Conservation (phyloP, 2,888 invertebrate genomes). For the Pseudeuparius sepicola region DNA sequence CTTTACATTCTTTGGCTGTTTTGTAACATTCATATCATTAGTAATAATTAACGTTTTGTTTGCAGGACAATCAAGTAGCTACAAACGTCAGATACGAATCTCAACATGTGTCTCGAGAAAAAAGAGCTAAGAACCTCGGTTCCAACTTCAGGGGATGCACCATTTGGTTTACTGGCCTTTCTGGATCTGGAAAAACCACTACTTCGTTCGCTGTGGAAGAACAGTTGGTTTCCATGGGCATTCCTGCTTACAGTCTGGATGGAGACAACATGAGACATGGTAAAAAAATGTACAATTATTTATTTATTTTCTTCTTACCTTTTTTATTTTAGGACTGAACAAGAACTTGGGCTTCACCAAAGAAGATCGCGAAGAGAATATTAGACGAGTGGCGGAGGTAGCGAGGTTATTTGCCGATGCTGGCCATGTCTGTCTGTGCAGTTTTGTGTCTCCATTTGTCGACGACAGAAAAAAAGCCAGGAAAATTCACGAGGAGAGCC, state of each 20-base stretch:
- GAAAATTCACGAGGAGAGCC: constrained; percentile 73
- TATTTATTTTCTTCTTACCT: not conserved
- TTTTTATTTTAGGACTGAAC: constrained; percentile 61
- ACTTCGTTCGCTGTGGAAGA: constrained; percentile 93
- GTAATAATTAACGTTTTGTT: constrained; percentile 33
- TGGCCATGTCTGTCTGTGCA: constrained; percentile 87
- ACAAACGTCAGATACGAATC: constrained; percentile 88
- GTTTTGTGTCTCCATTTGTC: constrained; percentile 91
- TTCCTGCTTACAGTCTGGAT: constrained; percentile 90
- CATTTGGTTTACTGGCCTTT: constrained; percentile 84
- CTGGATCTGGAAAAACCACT: constrained; percentile 94
- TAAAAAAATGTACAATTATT: constrained; percentile 6
- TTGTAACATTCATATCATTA: too few relatives aligned
- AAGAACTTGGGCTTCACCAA: constrained; percentile 88
- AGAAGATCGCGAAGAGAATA: constrained; percentile 91
- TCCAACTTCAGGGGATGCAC: constrained; percentile 82
- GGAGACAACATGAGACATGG: constrained; percentile 88
- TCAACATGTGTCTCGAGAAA: constrained; percentile 84
- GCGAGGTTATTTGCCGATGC: constrained; percentile 97
- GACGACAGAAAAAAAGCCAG: constrained; percentile 86
- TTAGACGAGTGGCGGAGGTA: constrained; percentile 89
- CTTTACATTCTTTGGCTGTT: too few relatives aligned
- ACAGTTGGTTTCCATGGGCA: constrained; percentile 71
- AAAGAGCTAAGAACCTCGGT: constrained; percentile 81
- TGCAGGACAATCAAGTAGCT: constrained; percentile 43